These are phyloP conservation scores for Chrysemys picta DNA, from an alignment of 2,113 vertebrate species.

Conservation along the genomic window DNA sequence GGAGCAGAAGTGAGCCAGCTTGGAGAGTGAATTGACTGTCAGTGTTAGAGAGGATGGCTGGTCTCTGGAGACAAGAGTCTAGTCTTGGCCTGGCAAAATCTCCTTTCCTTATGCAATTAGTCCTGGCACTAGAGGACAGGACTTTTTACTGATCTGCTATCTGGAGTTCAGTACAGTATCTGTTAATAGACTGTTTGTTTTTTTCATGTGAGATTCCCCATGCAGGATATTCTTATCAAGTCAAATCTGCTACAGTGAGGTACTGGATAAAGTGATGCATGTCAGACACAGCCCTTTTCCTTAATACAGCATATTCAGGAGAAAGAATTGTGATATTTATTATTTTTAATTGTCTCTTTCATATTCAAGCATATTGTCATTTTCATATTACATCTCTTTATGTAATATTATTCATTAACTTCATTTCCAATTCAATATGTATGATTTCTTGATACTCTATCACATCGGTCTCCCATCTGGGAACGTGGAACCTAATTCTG, in stretches of 20 bases:
- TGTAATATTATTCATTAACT: conserved; percentile 48
- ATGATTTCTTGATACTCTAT: conserved; percentile 31
- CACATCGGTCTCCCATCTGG: conserved; percentile 44
- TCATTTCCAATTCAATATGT: conserved; percentile 56
- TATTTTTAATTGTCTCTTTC: conserved; percentile 47
- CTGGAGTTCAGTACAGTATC: neutral
- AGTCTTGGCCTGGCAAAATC: neutral
- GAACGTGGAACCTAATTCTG: conserved; percentile 60
- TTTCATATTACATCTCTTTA: no score
- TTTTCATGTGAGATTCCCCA: neutral
- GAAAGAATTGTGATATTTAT: neutral
- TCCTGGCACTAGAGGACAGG: neutral
- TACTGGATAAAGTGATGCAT: neutral
- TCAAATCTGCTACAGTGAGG: neutral
- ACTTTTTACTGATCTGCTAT: neutral
- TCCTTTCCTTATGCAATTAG: conserved; percentile 44
- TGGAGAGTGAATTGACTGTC: conserved; percentile 6
- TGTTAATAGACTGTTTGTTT: neutral
- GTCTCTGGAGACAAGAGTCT: neutral
- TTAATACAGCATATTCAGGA: conserved; percentile 6
- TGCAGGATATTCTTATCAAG: neutral
- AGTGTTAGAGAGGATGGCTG: conserved; percentile 26
- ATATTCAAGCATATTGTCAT: no score
- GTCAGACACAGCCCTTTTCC: neutral
- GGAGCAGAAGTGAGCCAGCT: neutral